A percentile compares a stretch with the other conserved stretches of the same genome.
Conservation (phyloP, 1,140 invertebrate genomes). For the Oreohelix idahoensis region DNA sequence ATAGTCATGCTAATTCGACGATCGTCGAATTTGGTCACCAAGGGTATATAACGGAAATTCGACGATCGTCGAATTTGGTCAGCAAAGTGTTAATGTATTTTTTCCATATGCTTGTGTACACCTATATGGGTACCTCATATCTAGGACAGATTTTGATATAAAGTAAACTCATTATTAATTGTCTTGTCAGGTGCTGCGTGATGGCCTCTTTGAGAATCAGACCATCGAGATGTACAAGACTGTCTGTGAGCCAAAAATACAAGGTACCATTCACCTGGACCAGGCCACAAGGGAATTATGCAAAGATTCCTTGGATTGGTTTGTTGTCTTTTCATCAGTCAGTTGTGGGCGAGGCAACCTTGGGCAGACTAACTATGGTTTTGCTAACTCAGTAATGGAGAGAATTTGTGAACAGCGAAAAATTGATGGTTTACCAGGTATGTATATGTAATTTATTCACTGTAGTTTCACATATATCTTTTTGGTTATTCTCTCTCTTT, state of each 20-base stretch:
- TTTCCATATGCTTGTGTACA: too few species aligned
- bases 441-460: too few species aligned
- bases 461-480: too few species aligned
- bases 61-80: too few species aligned
- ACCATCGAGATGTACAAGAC: constrained; percentile 83
- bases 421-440: constrained; percentile 81
- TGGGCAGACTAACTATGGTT: constrained; percentile 95
- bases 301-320: constrained; percentile 82
- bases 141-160: too few species aligned
- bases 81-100: too few species aligned
- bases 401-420: constrained; percentile 90
- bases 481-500: too few species aligned
- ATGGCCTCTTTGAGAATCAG: constrained; percentile 84
- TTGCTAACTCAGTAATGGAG: constrained; percentile 97
- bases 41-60: too few species aligned
- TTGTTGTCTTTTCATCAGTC: constrained; percentile 92
- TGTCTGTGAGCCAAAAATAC: constrained; percentile 78
- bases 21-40: too few species aligned
- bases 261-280: constrained; percentile 84
- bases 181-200: neutral
- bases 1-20: too few species aligned
- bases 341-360: constrained; percentile 94
- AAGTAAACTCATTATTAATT: too few species aligned
- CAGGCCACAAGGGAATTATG: constrained; percentile 81
- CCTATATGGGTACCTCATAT: too few species aligned